Evolutionary conservation across 2,888 invertebrate species (phyloP).

Genomic region (Megastigmus dorsalis): DNA sequence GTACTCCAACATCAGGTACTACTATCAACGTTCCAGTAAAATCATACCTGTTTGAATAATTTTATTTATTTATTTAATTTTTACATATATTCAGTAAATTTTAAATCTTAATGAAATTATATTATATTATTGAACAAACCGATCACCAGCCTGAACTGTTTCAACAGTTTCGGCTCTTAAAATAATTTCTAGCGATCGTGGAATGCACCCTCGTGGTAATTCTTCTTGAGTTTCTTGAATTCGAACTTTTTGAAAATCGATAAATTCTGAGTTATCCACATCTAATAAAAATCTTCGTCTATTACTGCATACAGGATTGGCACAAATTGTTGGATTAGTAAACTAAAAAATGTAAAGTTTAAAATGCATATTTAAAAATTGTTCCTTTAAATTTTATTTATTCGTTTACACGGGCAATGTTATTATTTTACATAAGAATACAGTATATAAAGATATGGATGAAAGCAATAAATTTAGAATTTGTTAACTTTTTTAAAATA

Average conservation of each 20-base stretch:
- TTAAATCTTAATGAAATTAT: neutral
- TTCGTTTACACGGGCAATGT: too few relatives aligned
- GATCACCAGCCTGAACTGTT: slow-evolving; percentile 91
- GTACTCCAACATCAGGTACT: slow-evolving; percentile 94
- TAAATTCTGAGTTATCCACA: slow-evolving; percentile 94
- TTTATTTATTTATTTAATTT: too few relatives aligned
- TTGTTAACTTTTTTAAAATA: neutral
- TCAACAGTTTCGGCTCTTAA: slow-evolving; percentile 97
- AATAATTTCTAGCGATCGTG: slow-evolving; percentile 95
- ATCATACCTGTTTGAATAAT: slow-evolving; percentile 63
- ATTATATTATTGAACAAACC: slow-evolving; percentile 74
- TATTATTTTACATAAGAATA: too few relatives aligned
- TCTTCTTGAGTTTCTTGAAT: slow-evolving; percentile 99
- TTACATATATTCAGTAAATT: too few relatives aligned
- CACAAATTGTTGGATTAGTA: slow-evolving; percentile 95
- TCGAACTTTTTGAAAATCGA: slow-evolving; percentile 98
- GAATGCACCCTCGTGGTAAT: slow-evolving; percentile 96
- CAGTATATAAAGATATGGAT: too few relatives aligned
- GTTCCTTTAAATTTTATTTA: neutral
- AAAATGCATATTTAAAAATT: neutral
- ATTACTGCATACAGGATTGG: slow-evolving; percentile 97
- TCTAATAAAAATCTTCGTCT: slow-evolving; percentile 92
- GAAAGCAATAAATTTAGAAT: too few relatives aligned
- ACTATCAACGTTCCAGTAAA: slow-evolving; percentile 86
- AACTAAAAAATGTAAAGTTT: slow-evolving; percentile 78